A percentile compares a stretch with the other conserved stretches of the same genome.
These are phyloP conservation scores for Tetraneura akinire DNA, from an alignment of 1,140 invertebrate species.

Conservation along the genomic window DNA sequence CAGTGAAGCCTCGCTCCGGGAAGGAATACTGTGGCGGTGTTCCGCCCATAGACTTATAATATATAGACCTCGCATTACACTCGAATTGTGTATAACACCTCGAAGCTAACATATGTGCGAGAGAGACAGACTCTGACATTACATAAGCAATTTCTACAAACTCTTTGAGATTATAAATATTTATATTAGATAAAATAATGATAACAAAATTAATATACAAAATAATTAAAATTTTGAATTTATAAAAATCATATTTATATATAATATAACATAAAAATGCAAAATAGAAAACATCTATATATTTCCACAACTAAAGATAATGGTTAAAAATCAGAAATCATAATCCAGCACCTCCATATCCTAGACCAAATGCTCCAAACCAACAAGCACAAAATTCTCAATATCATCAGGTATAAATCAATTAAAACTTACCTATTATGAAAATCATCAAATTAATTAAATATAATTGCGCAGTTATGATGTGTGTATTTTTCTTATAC, in stretches of 20 bases:
- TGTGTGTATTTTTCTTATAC: too few species aligned
- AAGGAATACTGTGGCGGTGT: too few species aligned
- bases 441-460: neutral
- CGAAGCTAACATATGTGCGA: neutral
- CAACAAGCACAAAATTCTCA: conserved; percentile 54
- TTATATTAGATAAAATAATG: neutral
- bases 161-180: neutral
- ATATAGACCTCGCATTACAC: neutral
- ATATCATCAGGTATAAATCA: conserved; percentile 40
- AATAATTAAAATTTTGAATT: too few species aligned
- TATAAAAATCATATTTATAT: too few species aligned
- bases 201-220: neutral
- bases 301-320: too few species aligned
- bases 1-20: too few species aligned
- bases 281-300: too few species aligned
- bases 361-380: conserved; percentile 52
- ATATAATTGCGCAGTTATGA: neutral
- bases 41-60: too few species aligned
- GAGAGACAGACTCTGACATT: neutral
- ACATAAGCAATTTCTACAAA: neutral
- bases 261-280: too few species aligned
- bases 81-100: neutral
- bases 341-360: conserved; percentile 46
- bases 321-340: too few species aligned
- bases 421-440: too few species aligned